phyloP scores from a whole-genome alignment of 2,113 vertebrate species.

The Colossoma macropomum region DNA sequence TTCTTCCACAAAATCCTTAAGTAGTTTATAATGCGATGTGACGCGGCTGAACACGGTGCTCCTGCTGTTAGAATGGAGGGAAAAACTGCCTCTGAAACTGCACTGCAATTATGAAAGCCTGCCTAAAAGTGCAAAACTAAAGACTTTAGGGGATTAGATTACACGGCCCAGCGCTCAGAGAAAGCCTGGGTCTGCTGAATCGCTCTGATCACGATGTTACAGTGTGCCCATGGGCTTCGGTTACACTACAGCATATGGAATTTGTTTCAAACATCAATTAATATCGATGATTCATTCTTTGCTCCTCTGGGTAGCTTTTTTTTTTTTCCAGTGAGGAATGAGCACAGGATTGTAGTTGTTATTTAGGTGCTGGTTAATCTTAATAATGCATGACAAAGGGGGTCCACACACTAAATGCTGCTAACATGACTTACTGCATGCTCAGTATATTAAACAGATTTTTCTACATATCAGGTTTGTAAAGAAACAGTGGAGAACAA shows the following conservation, averaged over 20 bases:
- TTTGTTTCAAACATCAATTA: constrained; percentile 59
- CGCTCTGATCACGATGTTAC: constrained; percentile 45
- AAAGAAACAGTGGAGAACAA: constrained; percentile 7
- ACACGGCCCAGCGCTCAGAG: constrained; percentile 54
- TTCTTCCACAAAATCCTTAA: background rate
- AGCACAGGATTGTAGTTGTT: constrained; percentile 35
- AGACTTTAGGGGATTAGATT: constrained; percentile 58
- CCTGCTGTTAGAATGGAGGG: background rate
- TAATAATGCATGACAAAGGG: constrained; percentile 46
- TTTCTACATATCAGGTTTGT: background rate
- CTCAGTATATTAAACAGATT: constrained; percentile 35
- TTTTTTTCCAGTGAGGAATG: constrained; percentile 8
- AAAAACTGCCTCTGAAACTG: constrained; percentile 8
- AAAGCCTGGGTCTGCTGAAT: constrained; percentile 46
- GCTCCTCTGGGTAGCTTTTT: constrained; percentile 34
- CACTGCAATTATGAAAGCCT: constrained; percentile 43
- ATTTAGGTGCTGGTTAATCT: constrained; percentile 53
- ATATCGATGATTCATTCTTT: constrained; percentile 53
- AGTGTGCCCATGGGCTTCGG: constrained; percentile 41
- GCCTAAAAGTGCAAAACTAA: constrained; percentile 49
- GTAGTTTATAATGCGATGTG: background rate
- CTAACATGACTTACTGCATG: constrained; percentile 26
- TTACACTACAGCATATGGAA: constrained; percentile 58
- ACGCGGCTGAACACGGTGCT: background rate
- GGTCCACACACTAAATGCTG: constrained; percentile 2